These are phyloP conservation scores for Australoheros facetus DNA, from an alignment of 2,797 vertebrate species.

Conservation along the genomic window DNA sequence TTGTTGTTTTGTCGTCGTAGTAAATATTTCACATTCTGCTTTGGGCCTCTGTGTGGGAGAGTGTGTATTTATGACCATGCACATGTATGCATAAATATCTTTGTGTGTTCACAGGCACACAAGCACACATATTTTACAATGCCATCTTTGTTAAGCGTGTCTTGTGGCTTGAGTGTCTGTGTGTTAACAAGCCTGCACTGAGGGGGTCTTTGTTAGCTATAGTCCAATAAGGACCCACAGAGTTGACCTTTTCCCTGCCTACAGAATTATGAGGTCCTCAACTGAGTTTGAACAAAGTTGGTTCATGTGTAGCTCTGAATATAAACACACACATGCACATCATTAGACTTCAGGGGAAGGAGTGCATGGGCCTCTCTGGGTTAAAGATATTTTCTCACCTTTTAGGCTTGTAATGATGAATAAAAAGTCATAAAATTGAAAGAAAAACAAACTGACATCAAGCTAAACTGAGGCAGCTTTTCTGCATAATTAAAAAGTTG, in stretches of 20 bases:
- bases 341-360: not conserved
- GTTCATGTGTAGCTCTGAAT: constrained; percentile 21
- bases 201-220: constrained; percentile 69
- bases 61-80: constrained; percentile 9
- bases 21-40: constrained; percentile 28
- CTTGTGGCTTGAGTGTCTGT: constrained; percentile 50
- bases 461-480: fast-evolving
- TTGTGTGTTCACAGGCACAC: constrained; percentile 11
- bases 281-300: constrained; percentile 26
- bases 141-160: constrained; percentile 66
- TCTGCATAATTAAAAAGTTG: not conserved
- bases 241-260: constrained; percentile 66
- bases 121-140: constrained; percentile 60
- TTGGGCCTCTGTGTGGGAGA: constrained; percentile 23
- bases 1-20: constrained; percentile 17
- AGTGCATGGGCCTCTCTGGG: not conserved
- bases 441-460: fast-evolving
- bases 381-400: constrained; percentile 4
- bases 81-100: constrained; percentile 32
- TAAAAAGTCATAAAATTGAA: fast-evolving
- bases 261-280: constrained; percentile 48
- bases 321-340: not conserved
- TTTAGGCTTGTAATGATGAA: too few species aligned
- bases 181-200: constrained; percentile 65
- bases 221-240: constrained; percentile 53